Evolutionary conservation across 2,113 vertebrate species (phyloP).

Genomic region (Vulpes ferrilata): DNA sequence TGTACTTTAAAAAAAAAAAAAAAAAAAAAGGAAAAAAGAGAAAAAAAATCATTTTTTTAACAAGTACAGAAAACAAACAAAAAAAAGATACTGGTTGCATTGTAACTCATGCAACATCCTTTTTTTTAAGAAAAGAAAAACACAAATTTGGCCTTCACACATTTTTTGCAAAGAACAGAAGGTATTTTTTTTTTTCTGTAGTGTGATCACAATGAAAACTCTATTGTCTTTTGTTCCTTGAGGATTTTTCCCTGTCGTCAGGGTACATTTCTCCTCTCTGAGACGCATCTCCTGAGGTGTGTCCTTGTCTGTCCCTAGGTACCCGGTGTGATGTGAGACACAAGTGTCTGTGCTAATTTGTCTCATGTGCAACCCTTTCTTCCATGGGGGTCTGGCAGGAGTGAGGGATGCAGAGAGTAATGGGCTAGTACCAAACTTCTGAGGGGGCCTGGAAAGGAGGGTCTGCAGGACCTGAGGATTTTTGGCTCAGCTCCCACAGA

Average conservation of each 20-base stretch:
- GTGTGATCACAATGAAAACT: conserved; percentile 91
- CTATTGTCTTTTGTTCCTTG: conserved; percentile 87
- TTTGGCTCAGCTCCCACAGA: not conserved
- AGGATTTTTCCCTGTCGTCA: conserved; percentile 67
- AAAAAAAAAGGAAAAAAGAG: not conserved
- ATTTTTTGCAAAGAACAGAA: conserved; percentile 91
- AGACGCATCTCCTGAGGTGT: conserved; percentile 80
- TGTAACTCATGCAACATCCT: conserved; percentile 91
- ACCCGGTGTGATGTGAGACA: conserved; percentile 82
- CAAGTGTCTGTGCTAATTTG: conserved; percentile 85
- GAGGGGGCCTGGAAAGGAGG: not conserved
- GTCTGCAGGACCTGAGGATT: conserved; percentile 33
- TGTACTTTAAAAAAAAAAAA: conserved; percentile 83
- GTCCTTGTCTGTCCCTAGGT: conserved; percentile 78
- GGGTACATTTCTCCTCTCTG: conserved; percentile 79
- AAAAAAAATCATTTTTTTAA: conserved; percentile 85
- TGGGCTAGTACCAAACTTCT: conserved; percentile 44
- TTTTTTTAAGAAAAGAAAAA: conserved; percentile 85
- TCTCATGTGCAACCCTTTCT: conserved; percentile 84
- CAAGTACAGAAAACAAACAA: conserved; percentile 85
- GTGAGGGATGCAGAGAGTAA: conserved; percentile 64
- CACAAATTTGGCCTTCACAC: conserved; percentile 92
- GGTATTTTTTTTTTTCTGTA: conserved; percentile 86
- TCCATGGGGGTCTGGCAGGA: conserved; percentile 68
- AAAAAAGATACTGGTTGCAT: conserved; percentile 90